phyloP scores from a whole-genome alignment of 2,113 vertebrate genomes.

The Etheostoma cragini region DNA sequence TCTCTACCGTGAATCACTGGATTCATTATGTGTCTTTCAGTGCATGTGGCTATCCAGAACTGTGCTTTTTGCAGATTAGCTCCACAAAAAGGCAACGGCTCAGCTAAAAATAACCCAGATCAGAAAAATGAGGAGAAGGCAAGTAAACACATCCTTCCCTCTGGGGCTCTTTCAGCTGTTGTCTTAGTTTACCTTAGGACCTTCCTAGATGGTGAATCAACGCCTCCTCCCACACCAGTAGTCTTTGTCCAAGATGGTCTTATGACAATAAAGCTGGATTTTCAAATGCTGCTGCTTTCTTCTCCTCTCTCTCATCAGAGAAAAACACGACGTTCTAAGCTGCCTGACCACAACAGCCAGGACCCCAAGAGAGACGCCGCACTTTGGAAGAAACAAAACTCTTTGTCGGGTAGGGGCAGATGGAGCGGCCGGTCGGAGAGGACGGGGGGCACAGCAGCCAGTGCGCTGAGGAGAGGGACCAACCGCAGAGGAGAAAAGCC shows the following conservation, averaged over 20 bases:
- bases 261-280: constrained; percentile 13
- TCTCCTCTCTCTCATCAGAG: constrained; percentile 77
- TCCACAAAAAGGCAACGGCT: constrained; percentile 47
- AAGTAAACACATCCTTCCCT: constrained; percentile 63
- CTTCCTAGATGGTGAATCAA: constrained; percentile 43
- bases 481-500: constrained; percentile 76
- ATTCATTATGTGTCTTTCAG: constrained; percentile 33
- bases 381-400: constrained; percentile 81
- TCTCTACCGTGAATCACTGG: constrained; percentile 43
- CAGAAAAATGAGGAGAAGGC: constrained; percentile 17
- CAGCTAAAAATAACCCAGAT: constrained; percentile 70
- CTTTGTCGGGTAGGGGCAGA: constrained; percentile 78
- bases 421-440: constrained; percentile 84
- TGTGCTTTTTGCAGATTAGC: constrained; percentile 63
- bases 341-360: constrained; percentile 90
- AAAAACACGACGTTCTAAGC: constrained; percentile 87
- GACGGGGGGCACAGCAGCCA: constrained; percentile 69
- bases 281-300: not conserved
- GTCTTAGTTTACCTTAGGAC: constrained; percentile 52
- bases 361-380: constrained; percentile 85
- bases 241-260: constrained; percentile 26
- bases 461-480: constrained; percentile 78
- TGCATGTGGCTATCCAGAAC: constrained; percentile 28
- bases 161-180: constrained; percentile 37
- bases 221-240: constrained; percentile 5